Conservation (phyloP, 2,888 invertebrate species). For the Alsophila aescularia region DNA sequence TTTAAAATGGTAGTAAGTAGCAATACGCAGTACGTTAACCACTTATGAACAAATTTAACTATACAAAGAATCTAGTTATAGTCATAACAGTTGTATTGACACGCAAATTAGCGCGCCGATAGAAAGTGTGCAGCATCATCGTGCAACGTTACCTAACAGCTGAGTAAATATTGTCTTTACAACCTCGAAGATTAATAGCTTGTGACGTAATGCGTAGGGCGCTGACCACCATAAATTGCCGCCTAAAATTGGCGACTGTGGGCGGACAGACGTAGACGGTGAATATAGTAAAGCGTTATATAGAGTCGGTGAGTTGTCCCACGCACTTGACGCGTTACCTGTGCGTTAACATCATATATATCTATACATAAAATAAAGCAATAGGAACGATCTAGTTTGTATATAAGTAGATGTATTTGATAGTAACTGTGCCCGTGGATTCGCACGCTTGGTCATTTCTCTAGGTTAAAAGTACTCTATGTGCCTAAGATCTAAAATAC, state of each 20-base stretch:
- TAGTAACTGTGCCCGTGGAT: too few species aligned
- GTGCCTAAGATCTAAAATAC: too few species aligned
- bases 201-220: constrained; percentile 36
- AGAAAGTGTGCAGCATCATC: constrained; percentile 42
- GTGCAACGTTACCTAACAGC: constrained; percentile 28
- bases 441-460: too few species aligned
- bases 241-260: constrained; percentile 40
- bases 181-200: constrained; percentile 31
- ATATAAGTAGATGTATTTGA: too few species aligned
- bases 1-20: not conserved
- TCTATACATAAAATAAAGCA: too few species aligned
- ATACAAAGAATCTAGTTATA: constrained; percentile 32
- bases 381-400: too few species aligned
- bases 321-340: constrained; percentile 15
- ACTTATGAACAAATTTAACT: constrained; percentile 33
- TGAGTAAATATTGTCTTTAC: constrained; percentile 36
- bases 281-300: constrained; percentile 25
- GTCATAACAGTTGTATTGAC: constrained; percentile 37
- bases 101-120: constrained; percentile 42
- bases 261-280: constrained; percentile 28
- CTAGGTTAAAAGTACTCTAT: too few species aligned
- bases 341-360: too few species aligned
- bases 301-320: constrained; percentile 12
- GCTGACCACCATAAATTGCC: constrained; percentile 45
- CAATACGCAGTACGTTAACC: constrained; percentile 13